phyloP scores from a whole-genome alignment of 2,113 vertebrate genomes.

The Percina caprodes region DNA sequence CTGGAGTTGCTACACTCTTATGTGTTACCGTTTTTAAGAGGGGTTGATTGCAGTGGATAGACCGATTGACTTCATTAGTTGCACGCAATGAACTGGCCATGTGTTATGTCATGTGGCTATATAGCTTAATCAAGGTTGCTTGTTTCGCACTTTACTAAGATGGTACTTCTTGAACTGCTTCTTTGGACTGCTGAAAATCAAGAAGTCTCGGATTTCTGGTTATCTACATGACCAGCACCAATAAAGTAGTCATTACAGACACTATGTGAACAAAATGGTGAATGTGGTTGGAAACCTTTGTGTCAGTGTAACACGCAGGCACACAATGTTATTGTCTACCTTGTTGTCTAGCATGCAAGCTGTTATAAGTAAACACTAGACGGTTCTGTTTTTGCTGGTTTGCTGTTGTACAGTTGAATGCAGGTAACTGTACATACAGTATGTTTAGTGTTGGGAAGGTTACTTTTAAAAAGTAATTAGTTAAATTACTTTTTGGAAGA shows the following conservation, averaged over 20 bases:
- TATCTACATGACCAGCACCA: neutral
- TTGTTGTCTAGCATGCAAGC: slow-evolving; percentile 25
- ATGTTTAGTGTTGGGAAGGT: neutral
- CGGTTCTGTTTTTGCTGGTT: neutral
- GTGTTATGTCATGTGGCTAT: neutral
- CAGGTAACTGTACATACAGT: slow-evolving; percentile 3
- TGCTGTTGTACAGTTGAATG: slow-evolving; percentile 30
- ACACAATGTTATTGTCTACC: slow-evolving; percentile 7
- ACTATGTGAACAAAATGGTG: neutral
- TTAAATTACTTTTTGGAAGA: no score
- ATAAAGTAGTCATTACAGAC: neutral
- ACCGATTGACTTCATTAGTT: neutral
- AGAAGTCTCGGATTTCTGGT: neutral
- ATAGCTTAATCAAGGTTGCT: neutral
- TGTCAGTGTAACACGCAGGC: neutral
- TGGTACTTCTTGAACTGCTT: no score
- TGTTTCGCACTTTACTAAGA: neutral
- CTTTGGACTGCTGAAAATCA: no score
- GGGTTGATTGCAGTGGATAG: slow-evolving; percentile 8
- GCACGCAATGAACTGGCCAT: neutral
- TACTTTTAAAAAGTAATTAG: no score
- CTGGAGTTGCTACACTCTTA: no score
- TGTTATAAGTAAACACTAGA: slow-evolving; percentile 12
- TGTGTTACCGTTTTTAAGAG: slow-evolving; percentile 1
- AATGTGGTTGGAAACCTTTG: slow-evolving; percentile 1